phyloP scores from a whole-genome alignment of 2,888 invertebrate species.

The Oscheius onirici region DNA sequence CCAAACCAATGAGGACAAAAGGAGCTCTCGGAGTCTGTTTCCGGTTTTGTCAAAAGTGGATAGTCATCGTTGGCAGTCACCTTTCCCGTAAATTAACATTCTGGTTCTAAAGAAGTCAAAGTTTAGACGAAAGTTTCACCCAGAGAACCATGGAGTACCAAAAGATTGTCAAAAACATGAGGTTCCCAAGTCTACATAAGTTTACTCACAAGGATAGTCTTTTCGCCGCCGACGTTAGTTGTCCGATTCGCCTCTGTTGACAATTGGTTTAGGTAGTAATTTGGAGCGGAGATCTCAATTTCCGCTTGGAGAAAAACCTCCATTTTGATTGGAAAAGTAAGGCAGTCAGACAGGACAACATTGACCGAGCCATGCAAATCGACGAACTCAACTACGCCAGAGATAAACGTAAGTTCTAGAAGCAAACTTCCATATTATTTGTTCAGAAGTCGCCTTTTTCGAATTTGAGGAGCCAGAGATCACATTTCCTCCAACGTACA shows the following conservation, averaged over 20 bases:
- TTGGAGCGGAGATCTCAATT: slow-evolving; percentile 69
- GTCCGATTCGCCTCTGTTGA: too few species aligned
- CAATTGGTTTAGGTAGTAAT: slow-evolving; percentile 47
- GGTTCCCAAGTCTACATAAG: slow-evolving; percentile 44
- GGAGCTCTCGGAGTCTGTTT: slow-evolving; percentile 93
- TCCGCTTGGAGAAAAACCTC: slow-evolving; percentile 54
- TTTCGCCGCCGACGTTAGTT: slow-evolving; percentile 52
- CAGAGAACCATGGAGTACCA: slow-evolving; percentile 63
- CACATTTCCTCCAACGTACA: slow-evolving; percentile 65
- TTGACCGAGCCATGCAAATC: slow-evolving; percentile 29
- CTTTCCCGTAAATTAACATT: slow-evolving; percentile 79
- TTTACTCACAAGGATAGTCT: slow-evolving; percentile 43
- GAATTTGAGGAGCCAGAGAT: slow-evolving; percentile 60
- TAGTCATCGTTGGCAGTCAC: slow-evolving; percentile 93
- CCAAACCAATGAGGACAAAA: slow-evolving; percentile 79
- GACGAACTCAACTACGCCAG: slow-evolving; percentile 42
- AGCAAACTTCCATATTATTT: not conserved
- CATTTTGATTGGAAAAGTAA: slow-evolving; percentile 36
- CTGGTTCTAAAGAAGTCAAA: not conserved
- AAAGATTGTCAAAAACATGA: slow-evolving; percentile 52
- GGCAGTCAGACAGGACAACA: slow-evolving; percentile 1
- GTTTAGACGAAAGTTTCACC: slow-evolving; percentile 60
- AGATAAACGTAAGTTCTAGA: slow-evolving; percentile 28
- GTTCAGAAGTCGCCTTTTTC: slow-evolving; percentile 50
- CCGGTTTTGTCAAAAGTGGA: slow-evolving; percentile 91